Conservation (phyloP, 2,113 vertebrate species). For the Erpornis zantholeuca region DNA sequence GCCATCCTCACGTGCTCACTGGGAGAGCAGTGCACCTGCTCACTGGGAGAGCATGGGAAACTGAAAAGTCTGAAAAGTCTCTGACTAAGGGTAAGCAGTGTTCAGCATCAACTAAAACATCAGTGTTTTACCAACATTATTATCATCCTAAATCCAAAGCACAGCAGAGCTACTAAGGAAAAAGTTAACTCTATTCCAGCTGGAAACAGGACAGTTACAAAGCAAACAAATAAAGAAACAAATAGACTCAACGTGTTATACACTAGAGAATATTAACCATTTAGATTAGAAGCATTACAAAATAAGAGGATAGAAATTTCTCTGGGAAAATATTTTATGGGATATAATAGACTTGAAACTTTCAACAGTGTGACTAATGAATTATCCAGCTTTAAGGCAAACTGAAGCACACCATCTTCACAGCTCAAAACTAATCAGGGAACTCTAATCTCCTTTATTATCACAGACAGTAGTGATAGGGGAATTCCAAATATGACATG, state of each 20-base stretch:
- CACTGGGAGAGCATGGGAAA: background rate
- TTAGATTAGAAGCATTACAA: background rate
- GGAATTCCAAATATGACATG: background rate
- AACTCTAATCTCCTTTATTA: background rate
- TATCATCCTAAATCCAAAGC: background rate
- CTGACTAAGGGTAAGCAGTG: background rate
- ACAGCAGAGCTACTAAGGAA: background rate
- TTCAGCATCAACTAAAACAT: background rate
- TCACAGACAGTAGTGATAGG: background rate
- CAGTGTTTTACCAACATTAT: background rate
- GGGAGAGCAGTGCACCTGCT: background rate
- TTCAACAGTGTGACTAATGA: background rate
- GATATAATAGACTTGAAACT: background rate
- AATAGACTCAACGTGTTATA: background rate
- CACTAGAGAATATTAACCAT: background rate
- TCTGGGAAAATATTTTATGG: background rate
- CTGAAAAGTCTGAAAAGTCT: background rate
- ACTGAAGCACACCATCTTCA: background rate
- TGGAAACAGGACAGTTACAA: background rate
- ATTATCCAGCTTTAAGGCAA: slow-evolving; percentile 11
- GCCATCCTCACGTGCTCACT: no score
- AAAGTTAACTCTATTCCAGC: background rate
- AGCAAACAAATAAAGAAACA: background rate
- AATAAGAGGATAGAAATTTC: background rate
- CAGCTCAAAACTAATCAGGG: background rate